A percentile compares a stretch with the other conserved stretches of the same genome.
phyloP scores from a whole-genome alignment of 1,140 invertebrate species.

The Lordiphosa stackelbergi region DNA sequence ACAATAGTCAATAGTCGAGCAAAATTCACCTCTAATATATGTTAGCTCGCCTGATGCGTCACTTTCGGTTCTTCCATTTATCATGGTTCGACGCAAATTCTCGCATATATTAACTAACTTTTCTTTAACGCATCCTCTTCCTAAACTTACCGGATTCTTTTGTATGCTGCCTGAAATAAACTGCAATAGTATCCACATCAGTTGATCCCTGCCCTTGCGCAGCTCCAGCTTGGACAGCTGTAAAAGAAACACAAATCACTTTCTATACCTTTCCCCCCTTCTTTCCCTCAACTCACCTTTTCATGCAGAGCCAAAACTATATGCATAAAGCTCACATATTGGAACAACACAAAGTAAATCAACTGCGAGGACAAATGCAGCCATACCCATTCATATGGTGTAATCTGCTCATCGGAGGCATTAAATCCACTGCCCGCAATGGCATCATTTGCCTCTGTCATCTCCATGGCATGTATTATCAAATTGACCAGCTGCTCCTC shows the following conservation, averaged over 20 bases:
- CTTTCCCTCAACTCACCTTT: slow-evolving; percentile 79
- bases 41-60: too few relatives aligned
- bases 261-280: background rate
- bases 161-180: slow-evolving; percentile 98
- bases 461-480: slow-evolving; percentile 94
- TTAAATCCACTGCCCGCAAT: slow-evolving; percentile 66
- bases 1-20: too few relatives aligned
- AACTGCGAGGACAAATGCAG: slow-evolving; percentile 95
- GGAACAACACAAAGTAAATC: slow-evolving; percentile 96
- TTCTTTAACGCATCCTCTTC: background rate
- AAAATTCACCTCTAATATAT: too few relatives aligned
- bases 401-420: slow-evolving; percentile 65
- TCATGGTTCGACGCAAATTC: too few relatives aligned
- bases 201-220: slow-evolving; percentile 92
- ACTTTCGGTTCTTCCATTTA: too few relatives aligned
- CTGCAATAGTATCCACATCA: slow-evolving; percentile 98
- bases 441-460: slow-evolving; percentile 84
- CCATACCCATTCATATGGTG: slow-evolving; percentile 85
- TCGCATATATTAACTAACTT: background rate
- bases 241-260: slow-evolving; percentile 16
- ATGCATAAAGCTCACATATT: slow-evolving; percentile 94
- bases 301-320: slow-evolving; percentile 93
- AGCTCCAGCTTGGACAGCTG: slow-evolving; percentile 86
- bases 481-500: slow-evolving; percentile 96
- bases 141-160: slow-evolving; percentile 86